A percentile compares a stretch with the other conserved stretches of the same genome.
Evolutionary conservation across 2,888 invertebrate species (phyloP).

Genomic region (Heliconius ethilla): DNA sequence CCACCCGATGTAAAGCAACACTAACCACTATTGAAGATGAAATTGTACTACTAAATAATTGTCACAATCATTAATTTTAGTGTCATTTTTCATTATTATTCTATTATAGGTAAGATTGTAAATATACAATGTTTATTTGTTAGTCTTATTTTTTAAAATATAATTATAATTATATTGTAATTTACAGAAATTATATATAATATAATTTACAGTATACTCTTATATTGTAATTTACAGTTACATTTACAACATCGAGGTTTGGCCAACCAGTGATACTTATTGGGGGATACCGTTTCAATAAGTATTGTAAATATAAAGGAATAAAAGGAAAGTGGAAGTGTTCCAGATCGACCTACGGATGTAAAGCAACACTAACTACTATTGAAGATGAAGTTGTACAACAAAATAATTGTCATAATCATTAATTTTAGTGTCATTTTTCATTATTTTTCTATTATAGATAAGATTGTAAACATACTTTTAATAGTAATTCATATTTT

Average conservation of each 20-base stretch:
- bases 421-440: slow-evolving; percentile 23
- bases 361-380: slow-evolving; percentile 48
- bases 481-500: too few relatives aligned
- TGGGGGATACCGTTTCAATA: slow-evolving; percentile 45
- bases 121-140: too few relatives aligned
- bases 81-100: background rate
- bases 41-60: slow-evolving; percentile 46
- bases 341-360: slow-evolving; percentile 39
- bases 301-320: slow-evolving; percentile 51
- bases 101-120: too few relatives aligned
- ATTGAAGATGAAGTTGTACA: slow-evolving; percentile 48
- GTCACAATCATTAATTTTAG: slow-evolving; percentile 42
- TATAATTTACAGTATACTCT: too few relatives aligned
- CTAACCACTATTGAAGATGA: slow-evolving; percentile 47
- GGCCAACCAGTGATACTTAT: slow-evolving; percentile 52
- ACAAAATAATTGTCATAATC: slow-evolving; percentile 43
- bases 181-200: too few relatives aligned
- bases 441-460: background rate
- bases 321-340: slow-evolving; percentile 53
- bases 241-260: slow-evolving; percentile 46
- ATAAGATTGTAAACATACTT: too few relatives aligned
- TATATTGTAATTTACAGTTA: background rate
- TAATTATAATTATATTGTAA: too few relatives aligned
- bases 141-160: too few relatives aligned
- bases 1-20: slow-evolving; percentile 47